Conservation (phyloP, 2,888 invertebrate species). For the Elegia similella region DNA sequence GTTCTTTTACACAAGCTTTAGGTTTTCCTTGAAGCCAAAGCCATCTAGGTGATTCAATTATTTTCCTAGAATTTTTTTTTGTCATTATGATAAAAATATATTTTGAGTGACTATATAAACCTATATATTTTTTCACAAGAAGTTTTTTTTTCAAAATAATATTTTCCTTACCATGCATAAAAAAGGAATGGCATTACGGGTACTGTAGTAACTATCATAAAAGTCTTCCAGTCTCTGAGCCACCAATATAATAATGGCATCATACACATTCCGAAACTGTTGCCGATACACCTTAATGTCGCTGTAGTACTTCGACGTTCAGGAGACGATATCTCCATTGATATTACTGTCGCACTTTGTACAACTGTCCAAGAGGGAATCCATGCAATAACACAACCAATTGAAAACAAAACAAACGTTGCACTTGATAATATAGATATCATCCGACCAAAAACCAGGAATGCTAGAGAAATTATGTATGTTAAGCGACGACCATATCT, state of each 20-base stretch:
- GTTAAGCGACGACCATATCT: conserved; percentile 59
- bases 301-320: conserved; percentile 45
- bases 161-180: conserved; percentile 48
- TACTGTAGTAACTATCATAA: conserved; percentile 46
- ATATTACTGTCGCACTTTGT: conserved; percentile 50
- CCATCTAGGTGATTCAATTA: conserved; percentile 86
- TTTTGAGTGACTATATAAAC: too few species aligned
- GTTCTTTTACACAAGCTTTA: conserved; percentile 65
- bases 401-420: conserved; percentile 44
- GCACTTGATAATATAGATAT: conserved; percentile 45
- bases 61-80: conserved; percentile 59
- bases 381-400: conserved; percentile 48
- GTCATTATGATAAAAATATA: background rate
- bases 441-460: conserved; percentile 48
- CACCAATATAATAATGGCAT: conserved; percentile 58
- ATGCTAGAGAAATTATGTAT: conserved; percentile 44
- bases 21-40: conserved; percentile 77
- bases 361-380: conserved; percentile 53
- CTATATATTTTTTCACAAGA: too few species aligned
- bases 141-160: background rate
- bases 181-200: conserved; percentile 45
- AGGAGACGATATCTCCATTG: conserved; percentile 56
- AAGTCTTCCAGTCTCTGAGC: conserved; percentile 53
- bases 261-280: conserved; percentile 45
- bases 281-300: conserved; percentile 42